Percentiles rank a stretch among this genome's conserved stretches.
phyloP scores from a whole-genome alignment of 2,797 vertebrate genomes.

The Macrochelys suwanniensis region DNA sequence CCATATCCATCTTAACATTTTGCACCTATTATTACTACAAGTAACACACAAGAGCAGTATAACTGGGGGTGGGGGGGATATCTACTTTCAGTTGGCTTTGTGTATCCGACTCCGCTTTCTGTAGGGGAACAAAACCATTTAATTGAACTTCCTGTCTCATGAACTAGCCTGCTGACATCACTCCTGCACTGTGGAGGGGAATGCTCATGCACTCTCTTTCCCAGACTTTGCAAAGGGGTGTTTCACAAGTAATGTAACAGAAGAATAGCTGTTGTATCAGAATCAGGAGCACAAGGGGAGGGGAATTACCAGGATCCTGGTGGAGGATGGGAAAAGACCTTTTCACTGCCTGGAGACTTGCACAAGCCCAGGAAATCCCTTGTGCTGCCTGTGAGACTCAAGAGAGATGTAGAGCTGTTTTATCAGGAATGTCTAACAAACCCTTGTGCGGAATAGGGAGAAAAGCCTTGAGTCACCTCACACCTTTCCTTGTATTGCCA shows the following conservation, averaged over 20 bases:
- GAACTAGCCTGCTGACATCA: conserved; percentile 57
- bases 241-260: accelerated
- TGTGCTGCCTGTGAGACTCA: neutral
- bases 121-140: neutral
- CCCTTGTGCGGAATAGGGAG: neutral
- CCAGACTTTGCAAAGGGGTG: neutral
- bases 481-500: neutral
- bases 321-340: neutral
- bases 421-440: neutral
- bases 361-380: neutral
- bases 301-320: neutral
- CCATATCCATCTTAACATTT: neutral
- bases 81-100: neutral
- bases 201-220: neutral
- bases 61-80: neutral
- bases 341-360: neutral
- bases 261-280: neutral
- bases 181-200: neutral
- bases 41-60: neutral
- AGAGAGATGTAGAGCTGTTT: neutral
- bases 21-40: neutral
- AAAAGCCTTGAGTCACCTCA: neutral
- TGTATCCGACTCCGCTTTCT: neutral
- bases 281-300: too few species aligned
- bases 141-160: conserved; percentile 49